A percentile compares a stretch with the other conserved stretches of the same genome.
Conservation (phyloP, 1,140 invertebrate species). For the Dryas iulia region DNA sequence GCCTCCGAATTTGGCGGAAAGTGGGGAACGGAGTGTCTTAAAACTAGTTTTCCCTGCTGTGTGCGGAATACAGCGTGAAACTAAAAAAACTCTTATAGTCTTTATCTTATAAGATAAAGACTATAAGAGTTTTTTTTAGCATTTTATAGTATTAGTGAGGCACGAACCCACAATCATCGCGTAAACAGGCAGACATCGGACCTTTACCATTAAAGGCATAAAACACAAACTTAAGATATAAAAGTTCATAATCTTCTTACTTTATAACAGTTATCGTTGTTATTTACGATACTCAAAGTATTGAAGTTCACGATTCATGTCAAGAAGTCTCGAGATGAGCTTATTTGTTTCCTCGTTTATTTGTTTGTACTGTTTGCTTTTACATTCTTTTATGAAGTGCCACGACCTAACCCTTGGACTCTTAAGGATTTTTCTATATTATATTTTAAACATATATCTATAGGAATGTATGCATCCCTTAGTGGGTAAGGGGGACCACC, state of each 20-base stretch:
- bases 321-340: constrained; percentile 34
- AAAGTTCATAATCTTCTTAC: background rate
- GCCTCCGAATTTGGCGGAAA: too few relatives aligned
- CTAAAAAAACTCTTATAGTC: too few relatives aligned
- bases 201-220: too few relatives aligned
- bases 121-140: too few relatives aligned
- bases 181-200: too few relatives aligned
- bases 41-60: too few relatives aligned
- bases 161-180: too few relatives aligned
- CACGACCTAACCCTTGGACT: constrained; percentile 45
- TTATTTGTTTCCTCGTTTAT: constrained; percentile 49
- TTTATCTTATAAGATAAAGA: too few relatives aligned
- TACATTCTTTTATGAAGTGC: constrained; percentile 59
- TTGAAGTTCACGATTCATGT: constrained; percentile 49
- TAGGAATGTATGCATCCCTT: background rate
- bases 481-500: background rate
- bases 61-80: too few relatives aligned
- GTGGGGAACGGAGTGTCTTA: too few relatives aligned
- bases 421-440: background rate
- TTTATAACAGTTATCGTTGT: background rate
- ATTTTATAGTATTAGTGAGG: too few relatives aligned
- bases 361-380: constrained; percentile 59
- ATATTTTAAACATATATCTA: too few relatives aligned
- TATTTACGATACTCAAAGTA: constrained; percentile 4
- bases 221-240: background rate